Conservation (phyloP, 2,113 vertebrate genomes). For the Narcine bancroftii region DNA sequence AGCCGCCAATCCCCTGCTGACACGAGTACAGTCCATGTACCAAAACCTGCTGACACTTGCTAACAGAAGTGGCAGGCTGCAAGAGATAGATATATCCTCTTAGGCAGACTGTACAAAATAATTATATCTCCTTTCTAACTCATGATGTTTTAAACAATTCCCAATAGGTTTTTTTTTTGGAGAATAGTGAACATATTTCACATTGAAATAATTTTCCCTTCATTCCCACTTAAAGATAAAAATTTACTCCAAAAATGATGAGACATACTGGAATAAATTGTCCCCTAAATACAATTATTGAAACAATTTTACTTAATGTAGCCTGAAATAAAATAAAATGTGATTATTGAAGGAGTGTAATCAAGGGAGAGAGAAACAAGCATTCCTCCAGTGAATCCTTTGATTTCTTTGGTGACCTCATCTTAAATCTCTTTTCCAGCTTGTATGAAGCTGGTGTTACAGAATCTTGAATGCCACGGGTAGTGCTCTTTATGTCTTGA, state of each 20-base stretch:
- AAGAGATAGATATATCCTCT: background rate
- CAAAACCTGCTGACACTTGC: background rate
- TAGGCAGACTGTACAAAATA: background rate
- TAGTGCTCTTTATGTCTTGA: no score
- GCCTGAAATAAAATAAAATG: background rate
- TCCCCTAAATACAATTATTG: background rate
- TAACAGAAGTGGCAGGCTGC: background rate
- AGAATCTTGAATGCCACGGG: background rate
- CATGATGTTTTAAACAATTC: background rate
- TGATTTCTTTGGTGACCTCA: background rate
- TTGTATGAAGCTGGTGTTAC: background rate
- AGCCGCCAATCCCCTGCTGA: background rate
- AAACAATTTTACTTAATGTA: background rate
- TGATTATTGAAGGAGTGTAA: background rate
- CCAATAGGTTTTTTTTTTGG: background rate
- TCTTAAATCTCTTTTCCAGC: background rate
- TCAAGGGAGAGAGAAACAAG: background rate
- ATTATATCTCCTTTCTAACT: background rate
- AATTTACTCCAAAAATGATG: background rate
- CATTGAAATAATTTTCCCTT: background rate
- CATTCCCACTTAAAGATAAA: background rate
- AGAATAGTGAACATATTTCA: no score
- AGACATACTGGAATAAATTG: background rate
- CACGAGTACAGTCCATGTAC: background rate
- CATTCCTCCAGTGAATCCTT: background rate